Base-by-base conservation (phyloP, 2,113 vertebrate genomes). In the Sinocyclocheilus anshuiensis region DNA sequence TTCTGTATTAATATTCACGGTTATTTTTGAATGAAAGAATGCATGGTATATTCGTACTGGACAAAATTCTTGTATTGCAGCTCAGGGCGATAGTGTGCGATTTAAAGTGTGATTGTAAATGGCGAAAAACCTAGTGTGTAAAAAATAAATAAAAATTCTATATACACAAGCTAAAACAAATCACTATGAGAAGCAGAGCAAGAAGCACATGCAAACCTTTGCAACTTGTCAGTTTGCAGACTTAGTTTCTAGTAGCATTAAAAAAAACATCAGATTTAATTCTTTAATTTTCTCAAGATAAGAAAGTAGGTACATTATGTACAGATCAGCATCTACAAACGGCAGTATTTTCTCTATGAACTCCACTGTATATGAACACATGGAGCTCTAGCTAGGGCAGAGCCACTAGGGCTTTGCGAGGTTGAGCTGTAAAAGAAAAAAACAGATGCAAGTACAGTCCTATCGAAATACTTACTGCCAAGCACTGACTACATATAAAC, bases 391-490 rank as follows among this genome's bases (percentile, higher is more conserved):
- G 57, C 10, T 53, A 77, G 50, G 42, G 81, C 87, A 42, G 85
- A 81, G 15, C 77, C 4, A 77, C 42, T 78, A 69, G 45, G 74
- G 53, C 55, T 77, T 86, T 83, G n/a, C 72, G 81, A 78, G 42
- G 22, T 57, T 61, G 84, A 87, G 88, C 88, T 89, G 86, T 78
- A 86, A 87, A 67, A 87, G 78, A 85, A 88, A 80, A 61, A 6
- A 71, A 79, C 57, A 71, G 59, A 75, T 39, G 24, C 74, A 29
- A 88, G 63, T 57, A 69, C 76, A 81, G 24, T 76, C 18, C 50
- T 24, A 16, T 45, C 42, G 42, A 71, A 75, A 89, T 89, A 89
- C 88, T 89, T 89, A 89, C 88, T 85, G 86, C 86, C 79, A 36
- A 83, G 86, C 86, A 83, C 50, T 74, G 86, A 89, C 12, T 79